phyloP scores from a whole-genome alignment of 2,797 vertebrate genomes.

The Urophycis tenuis region DNA sequence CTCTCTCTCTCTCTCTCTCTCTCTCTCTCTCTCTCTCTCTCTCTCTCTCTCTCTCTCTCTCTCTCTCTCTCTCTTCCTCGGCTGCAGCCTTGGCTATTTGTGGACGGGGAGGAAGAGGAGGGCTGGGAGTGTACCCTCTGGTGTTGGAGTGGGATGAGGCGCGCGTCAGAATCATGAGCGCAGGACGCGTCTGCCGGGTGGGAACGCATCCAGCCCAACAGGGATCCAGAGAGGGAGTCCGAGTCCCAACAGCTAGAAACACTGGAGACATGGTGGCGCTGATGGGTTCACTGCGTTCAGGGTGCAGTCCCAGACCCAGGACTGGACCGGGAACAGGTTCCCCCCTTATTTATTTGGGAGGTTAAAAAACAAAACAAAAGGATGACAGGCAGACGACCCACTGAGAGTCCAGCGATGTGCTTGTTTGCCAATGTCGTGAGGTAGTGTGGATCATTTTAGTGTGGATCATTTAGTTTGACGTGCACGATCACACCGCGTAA shows the following conservation, averaged over 20 bases:
- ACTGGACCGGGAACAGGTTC: neutral
- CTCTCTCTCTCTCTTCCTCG: too few relatives aligned
- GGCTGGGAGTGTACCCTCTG: neutral
- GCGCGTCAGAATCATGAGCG: neutral
- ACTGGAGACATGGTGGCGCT: too few relatives aligned
- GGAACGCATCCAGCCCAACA: too few relatives aligned
- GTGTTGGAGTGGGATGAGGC: neutral
- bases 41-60: too few relatives aligned
- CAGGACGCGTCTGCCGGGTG: neutral
- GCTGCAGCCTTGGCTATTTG: constrained; percentile 16
- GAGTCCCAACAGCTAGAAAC: neutral
- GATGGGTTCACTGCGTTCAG: too few relatives aligned
- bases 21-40: too few relatives aligned
- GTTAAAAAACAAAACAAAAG: neutral
- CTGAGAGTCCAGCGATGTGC: neutral
- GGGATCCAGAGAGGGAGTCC: neutral
- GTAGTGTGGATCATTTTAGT: neutral
- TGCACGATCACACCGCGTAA: neutral
- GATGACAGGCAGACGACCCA: neutral
- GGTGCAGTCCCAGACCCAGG: neutral
- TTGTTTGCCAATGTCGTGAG: neutral
- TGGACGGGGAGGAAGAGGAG: neutral
- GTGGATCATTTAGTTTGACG: neutral
- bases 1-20: too few relatives aligned
- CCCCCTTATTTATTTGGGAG: neutral